Base-by-base conservation (phyloP, 37 sponge, comb jelly and placozoan species). In the Crambe crambe region DNA sequence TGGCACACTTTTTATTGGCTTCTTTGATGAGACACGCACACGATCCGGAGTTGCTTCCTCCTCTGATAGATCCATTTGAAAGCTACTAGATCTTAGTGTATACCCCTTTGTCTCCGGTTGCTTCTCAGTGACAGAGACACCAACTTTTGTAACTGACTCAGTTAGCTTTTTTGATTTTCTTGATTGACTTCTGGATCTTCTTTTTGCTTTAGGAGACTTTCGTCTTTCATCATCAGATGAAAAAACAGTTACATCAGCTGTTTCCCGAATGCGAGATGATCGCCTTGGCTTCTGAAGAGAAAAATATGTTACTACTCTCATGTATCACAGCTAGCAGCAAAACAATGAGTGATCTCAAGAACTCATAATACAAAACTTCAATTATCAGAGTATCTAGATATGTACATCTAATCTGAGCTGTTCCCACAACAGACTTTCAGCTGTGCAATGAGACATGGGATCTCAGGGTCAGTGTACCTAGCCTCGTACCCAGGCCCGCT, bases 1-100 rank as follows among this genome's bases (percentile, higher is more conserved):
- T n/a, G 67, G 3, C 78, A 65, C 64, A 29, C 78, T 37, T 76
- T 41, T 21, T 32, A 35, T 30, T 25, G 51, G 56, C 38, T 47
- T 68, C 44, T 26, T 37, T n/a, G 51, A 38, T 27, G 68, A 15
- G 25, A 47, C 3, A 18, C 31, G 2, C 66, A 65, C 66, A 65
- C 32, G 17, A 35, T 2, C 23, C 2, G 22, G 29, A 29, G 26
- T 1, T 51, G 66, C 79, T 0, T 79, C 79, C 20, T 79, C 79
- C 47, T 68, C 67, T 1, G 68, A 79, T 1, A 68, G 26, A 56
- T 56, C 42, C 15, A 40, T 12, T 1, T 70, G 12, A 12, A 3
- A 2, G 8, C 34, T 41, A 12, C 42, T 9, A 42, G 70, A 70
- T 36, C 42, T 70, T n/a, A 70, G 42, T 26, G 41, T 5, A 70